Evolutionary conservation across 2,797 vertebrate species (phyloP).

Genomic region (Pipistrellus pygmaeus): DNA sequence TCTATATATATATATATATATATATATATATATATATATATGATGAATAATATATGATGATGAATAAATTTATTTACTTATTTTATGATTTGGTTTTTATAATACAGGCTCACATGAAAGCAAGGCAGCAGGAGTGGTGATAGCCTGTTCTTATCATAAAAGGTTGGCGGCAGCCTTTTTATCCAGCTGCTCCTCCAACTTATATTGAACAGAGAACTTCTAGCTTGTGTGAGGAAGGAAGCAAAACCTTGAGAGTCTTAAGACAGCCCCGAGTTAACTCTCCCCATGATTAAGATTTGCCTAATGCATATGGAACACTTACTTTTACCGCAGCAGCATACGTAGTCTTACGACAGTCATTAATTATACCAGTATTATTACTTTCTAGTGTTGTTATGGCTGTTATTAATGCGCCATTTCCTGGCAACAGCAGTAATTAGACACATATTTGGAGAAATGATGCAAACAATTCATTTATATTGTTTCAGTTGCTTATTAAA

Average conservation of each 20-base stretch:
- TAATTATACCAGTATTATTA: neutral
- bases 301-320: neutral
- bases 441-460: constrained; percentile 9
- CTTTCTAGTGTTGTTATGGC: neutral
- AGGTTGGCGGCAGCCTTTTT: neutral
- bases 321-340: neutral
- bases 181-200: neutral
- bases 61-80: neutral
- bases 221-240: neutral
- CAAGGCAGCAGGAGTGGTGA: neutral
- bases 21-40: neutral
- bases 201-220: neutral
- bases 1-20: neutral
- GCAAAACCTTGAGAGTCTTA: neutral
- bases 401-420: neutral
- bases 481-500: constrained; percentile 17
- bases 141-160: neutral
- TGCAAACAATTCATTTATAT: constrained; percentile 22
- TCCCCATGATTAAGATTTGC: neutral
- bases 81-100: constrained; percentile 38
- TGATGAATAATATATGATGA: neutral
- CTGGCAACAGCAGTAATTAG: neutral
- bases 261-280: neutral
- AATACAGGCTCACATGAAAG: neutral
- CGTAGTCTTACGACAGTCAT: neutral